Conservation (phyloP, 2,797 vertebrate species). For the Platalea minor region DNA sequence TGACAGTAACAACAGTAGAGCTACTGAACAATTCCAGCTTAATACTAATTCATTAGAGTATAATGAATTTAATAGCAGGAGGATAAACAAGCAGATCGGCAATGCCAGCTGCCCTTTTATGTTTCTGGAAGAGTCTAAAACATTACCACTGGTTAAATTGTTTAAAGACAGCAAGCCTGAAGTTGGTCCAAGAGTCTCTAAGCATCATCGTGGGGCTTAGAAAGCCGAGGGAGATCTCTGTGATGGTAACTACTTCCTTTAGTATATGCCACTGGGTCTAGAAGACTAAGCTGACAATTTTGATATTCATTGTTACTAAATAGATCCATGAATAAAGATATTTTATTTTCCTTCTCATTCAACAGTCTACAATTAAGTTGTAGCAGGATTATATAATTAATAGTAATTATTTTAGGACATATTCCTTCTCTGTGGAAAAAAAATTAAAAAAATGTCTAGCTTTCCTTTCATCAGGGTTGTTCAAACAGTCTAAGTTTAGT, state of each 20-base stretch:
- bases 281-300: neutral
- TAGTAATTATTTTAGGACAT: neutral
- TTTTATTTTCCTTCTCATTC: neutral
- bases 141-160: neutral
- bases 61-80: neutral
- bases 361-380: neutral
- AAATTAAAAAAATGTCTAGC: neutral
- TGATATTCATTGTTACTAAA: neutral
- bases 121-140: neutral
- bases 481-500: neutral
- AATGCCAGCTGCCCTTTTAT: neutral
- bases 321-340: neutral
- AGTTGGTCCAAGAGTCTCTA: neutral
- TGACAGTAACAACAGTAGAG: neutral
- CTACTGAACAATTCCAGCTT: neutral
- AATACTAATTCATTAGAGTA: neutral
- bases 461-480: accelerated
- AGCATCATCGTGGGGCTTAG: neutral
- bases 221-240: neutral
- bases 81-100: neutral
- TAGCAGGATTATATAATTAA: neutral
- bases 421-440: accelerated
- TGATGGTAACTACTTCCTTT: neutral
- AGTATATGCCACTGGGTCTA: neutral
- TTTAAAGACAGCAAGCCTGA: neutral